These are phyloP conservation scores for Sphecodes monilicornis DNA, from an alignment of 2,888 invertebrate species.

Conservation along the genomic window DNA sequence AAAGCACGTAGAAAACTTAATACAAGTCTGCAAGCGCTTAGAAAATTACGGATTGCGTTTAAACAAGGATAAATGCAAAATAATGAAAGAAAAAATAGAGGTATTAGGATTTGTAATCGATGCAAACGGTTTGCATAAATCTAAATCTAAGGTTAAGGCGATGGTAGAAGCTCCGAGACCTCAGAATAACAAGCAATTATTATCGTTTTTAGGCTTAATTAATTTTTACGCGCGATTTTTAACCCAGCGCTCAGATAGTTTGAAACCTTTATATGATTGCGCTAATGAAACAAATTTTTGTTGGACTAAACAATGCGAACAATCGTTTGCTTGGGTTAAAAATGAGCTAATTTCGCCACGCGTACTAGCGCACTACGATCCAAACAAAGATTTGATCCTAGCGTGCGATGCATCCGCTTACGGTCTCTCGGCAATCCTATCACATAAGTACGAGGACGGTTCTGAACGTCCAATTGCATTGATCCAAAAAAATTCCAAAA, in stretches of 20 bases:
- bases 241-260: constrained; percentile 64
- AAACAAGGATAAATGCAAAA: constrained; percentile 64
- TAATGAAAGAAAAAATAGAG: constrained; percentile 56
- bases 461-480: constrained; percentile 32
- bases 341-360: constrained; percentile 35
- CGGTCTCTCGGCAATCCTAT: constrained; percentile 27
- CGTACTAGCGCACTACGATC: constrained; percentile 56
- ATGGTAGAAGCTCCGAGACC: constrained; percentile 67
- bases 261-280: constrained; percentile 68
- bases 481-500: constrained; percentile 22
- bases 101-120: constrained; percentile 70
- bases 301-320: constrained; percentile 65
- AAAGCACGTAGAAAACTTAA: constrained; percentile 28
- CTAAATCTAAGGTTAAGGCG: constrained; percentile 60
- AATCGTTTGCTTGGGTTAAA: constrained; percentile 54
- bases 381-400: constrained; percentile 22
- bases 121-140: constrained; percentile 66
- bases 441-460: constrained; percentile 31
- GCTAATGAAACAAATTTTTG: constrained; percentile 47
- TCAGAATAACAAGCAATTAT: constrained; percentile 58
- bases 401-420: constrained; percentile 41
- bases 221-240: constrained; percentile 79
- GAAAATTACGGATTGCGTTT: constrained; percentile 28
- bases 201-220: constrained; percentile 71
- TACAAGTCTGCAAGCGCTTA: constrained; percentile 9